These are phyloP conservation scores for Cistogaster globosa DNA, from an alignment of 2,888 invertebrate species.

Conservation along the genomic window DNA sequence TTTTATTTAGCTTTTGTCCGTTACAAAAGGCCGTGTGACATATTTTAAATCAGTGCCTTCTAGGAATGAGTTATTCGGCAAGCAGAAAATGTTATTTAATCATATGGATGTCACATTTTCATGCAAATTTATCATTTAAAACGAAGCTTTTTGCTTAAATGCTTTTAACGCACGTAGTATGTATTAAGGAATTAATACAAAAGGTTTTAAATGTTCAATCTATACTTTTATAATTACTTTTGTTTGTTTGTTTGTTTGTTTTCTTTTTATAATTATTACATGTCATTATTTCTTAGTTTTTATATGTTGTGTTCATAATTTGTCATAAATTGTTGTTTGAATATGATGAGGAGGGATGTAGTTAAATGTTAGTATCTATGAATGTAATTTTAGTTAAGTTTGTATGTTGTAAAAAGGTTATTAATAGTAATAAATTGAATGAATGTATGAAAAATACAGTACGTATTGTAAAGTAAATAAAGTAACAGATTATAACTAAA, in stretches of 20 bases:
- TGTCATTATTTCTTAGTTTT: conserved; percentile 49
- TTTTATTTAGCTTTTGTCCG: no score
- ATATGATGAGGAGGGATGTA: conserved; percentile 19
- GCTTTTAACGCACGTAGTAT: not conserved
- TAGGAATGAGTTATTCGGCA: no score
- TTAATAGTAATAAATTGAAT: conserved; percentile 9
- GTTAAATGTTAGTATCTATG: conserved; percentile 8
- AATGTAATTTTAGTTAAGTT: not conserved
- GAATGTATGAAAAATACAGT: conserved; percentile 30
- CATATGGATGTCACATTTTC: no score
- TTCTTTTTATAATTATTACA: conserved; percentile 60
- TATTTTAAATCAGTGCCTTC: no score
- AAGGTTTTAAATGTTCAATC: conserved; percentile 38
- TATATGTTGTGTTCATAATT: conserved; percentile 48
- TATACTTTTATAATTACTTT: conserved; percentile 59
- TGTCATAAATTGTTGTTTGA: conserved; percentile 50
- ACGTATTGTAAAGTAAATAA: conserved; percentile 37
- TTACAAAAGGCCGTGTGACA: no score
- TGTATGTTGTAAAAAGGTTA: conserved; percentile 12
- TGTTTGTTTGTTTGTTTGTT: conserved; percentile 31
- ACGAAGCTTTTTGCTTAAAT: no score
- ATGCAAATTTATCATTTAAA: no score
- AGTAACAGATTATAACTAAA: conserved; percentile 71
- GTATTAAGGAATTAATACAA: not conserved
- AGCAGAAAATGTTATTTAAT: no score